phyloP scores from a whole-genome alignment of 1,140 invertebrate genomes.

The Lasaia peninsularis region DNA sequence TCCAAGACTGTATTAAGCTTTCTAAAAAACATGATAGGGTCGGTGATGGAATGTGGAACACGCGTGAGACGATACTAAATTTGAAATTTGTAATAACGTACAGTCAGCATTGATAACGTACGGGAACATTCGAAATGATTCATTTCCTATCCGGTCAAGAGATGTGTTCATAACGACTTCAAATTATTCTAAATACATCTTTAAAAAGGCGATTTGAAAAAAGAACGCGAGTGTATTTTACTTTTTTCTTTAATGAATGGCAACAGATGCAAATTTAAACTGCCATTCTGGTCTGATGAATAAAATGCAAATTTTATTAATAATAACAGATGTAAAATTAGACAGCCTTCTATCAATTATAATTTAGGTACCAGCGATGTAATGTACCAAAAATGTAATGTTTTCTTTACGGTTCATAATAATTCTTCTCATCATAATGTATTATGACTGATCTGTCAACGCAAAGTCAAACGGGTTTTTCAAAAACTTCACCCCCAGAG shows the following conservation, averaged over 20 bases:
- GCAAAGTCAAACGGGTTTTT: too few species aligned
- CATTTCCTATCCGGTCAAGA: slow-evolving; percentile 11
- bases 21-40: slow-evolving; percentile 63
- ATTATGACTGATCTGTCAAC: too few species aligned
- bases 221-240: neutral
- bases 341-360: too few species aligned
- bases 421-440: too few species aligned
- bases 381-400: too few species aligned
- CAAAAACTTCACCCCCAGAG: too few species aligned
- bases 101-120: slow-evolving; percentile 20
- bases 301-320: too few species aligned
- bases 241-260: neutral
- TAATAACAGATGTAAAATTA: too few species aligned
- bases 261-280: neutral
- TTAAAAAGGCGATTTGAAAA: neutral
- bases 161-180: slow-evolving; percentile 9
- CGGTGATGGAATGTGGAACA: slow-evolving; percentile 57
- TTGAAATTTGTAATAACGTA: slow-evolving; percentile 47
- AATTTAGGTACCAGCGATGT: too few species aligned
- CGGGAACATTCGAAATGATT: slow-evolving; percentile 7
- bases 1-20: slow-evolving; percentile 49
- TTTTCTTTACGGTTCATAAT: too few species aligned
- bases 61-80: slow-evolving; percentile 47
- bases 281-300: neutral
- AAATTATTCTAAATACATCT: neutral